Evolutionary conservation across 2,797 vertebrate genomes (phyloP).

Genomic region (Enteromius thamalakanensis): DNA sequence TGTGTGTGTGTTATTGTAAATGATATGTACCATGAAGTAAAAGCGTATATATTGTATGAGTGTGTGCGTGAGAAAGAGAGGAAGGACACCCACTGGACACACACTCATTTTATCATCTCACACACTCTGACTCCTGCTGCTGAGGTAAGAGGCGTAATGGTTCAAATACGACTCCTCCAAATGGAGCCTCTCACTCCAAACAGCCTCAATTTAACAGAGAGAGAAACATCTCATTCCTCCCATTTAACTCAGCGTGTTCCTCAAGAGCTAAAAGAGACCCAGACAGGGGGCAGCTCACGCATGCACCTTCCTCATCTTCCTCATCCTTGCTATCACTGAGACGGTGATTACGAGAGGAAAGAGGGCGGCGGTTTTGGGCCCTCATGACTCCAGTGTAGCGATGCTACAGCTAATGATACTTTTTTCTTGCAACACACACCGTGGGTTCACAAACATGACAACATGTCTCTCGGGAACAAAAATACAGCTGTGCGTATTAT

Average conservation of each 20-base stretch:
- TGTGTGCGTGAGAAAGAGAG: constrained; percentile 41
- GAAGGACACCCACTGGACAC: constrained; percentile 64
- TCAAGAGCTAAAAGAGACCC: constrained; percentile 25
- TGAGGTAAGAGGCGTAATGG: constrained; percentile 76
- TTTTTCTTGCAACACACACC: constrained; percentile 20
- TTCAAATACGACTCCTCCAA: constrained; percentile 72
- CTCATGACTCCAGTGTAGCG: constrained; percentile 33
- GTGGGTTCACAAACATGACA: not conserved
- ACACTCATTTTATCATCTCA: constrained; percentile 74
- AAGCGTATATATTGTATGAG: constrained; percentile 24
- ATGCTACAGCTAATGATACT: constrained; percentile 49
- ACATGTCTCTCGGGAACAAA: not conserved
- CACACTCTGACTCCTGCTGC: constrained; percentile 73
- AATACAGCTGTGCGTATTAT: constrained; percentile 29
- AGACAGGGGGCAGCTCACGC: constrained; percentile 23
- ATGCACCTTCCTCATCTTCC: constrained; percentile 34
- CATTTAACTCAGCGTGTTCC: constrained; percentile 37
- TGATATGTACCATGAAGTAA: constrained; percentile 14
- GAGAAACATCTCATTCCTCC: constrained; percentile 48
- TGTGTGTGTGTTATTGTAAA: not conserved
- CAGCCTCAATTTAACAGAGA: constrained; percentile 57
- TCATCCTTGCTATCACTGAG: constrained; percentile 26
- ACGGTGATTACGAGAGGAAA: constrained; percentile 37
- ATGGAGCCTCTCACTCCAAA: constrained; percentile 71
- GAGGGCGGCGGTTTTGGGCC: constrained; percentile 39